Percentiles rank a stretch among this genome's conserved stretches.
phyloP scores from a whole-genome alignment of 2,113 vertebrate species.

The Notothenia rossii region DNA sequence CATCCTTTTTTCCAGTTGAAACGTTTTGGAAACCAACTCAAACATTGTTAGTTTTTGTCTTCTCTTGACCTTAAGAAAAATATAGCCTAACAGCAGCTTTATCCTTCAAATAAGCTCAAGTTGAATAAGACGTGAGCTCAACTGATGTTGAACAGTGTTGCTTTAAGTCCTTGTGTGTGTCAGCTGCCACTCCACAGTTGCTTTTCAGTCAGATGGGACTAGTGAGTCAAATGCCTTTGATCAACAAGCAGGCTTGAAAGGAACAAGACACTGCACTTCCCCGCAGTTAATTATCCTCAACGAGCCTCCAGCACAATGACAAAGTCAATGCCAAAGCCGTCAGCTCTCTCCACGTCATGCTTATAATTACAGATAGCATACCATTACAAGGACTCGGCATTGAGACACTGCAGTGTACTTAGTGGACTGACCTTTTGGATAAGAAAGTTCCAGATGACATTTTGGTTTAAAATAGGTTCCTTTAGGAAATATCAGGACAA shows the following conservation, averaged over 20 bases:
- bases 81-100: neutral
- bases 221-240: conserved; percentile 66
- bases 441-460: conserved; percentile 11
- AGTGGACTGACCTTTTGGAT: conserved; percentile 24
- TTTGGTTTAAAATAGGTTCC: conserved; percentile 6
- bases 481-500: conserved; percentile 1
- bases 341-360: conserved; percentile 28
- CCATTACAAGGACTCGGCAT: conserved; percentile 36
- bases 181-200: conserved; percentile 58
- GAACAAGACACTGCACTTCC: conserved; percentile 58
- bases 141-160: conserved; percentile 21
- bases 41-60: neutral
- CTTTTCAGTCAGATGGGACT: conserved; percentile 39
- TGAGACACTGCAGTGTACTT: conserved; percentile 16
- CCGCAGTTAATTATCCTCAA: conserved; percentile 63
- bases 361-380: conserved; percentile 48
- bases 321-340: conserved; percentile 32
- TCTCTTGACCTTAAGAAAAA: neutral
- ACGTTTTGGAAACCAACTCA: neutral
- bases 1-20: neutral
- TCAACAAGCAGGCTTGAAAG: conserved; percentile 62
- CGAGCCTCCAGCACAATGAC: conserved; percentile 52
- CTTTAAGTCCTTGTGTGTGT: conserved; percentile 46
- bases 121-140: conserved; percentile 13
- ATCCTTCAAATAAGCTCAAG: conserved; percentile 9